Evolutionary conservation across 1,140 invertebrate genomes (phyloP).

Genomic region (Leptopilina clavipes): DNA sequence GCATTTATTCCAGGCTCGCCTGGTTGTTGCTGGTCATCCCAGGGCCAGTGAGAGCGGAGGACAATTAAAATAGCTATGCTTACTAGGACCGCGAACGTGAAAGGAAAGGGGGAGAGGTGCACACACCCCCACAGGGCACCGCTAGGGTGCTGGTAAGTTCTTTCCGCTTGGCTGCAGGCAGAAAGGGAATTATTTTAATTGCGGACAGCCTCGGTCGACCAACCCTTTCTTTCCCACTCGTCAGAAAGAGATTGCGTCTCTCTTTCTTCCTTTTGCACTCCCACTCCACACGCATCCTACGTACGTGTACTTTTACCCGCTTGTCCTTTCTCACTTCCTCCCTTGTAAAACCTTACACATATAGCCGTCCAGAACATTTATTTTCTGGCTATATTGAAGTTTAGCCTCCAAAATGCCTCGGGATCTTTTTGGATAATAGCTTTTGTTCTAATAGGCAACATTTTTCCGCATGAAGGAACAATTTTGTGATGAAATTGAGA

Average conservation of each 20-base stretch:
- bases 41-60: conserved; percentile 49
- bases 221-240: conserved; percentile 58
- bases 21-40: conserved; percentile 50
- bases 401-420: conserved; percentile 26
- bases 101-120: conserved; percentile 42
- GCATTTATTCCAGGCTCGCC: conserved; percentile 55
- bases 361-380: conserved; percentile 14
- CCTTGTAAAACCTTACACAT: neutral
- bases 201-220: conserved; percentile 74
- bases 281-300: too few relatives aligned
- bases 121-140: conserved; percentile 44
- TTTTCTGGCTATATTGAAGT: conserved; percentile 33
- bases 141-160: conserved; percentile 55
- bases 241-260: conserved; percentile 22
- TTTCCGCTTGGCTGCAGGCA: conserved; percentile 62
- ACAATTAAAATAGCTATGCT: conserved; percentile 60
- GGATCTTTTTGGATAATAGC: conserved; percentile 2
- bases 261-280: conserved; percentile 49
- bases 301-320: conserved; percentile 12
- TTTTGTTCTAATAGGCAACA: conserved; percentile 1
- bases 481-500: neutral
- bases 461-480: neutral
- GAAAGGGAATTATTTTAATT: conserved; percentile 77
- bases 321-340: neutral
- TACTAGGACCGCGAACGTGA: conserved; percentile 46